These are phyloP conservation scores for Synchiropus splendidus DNA, from an alignment of 2,113 vertebrate genomes.

Conservation along the genomic window DNA sequence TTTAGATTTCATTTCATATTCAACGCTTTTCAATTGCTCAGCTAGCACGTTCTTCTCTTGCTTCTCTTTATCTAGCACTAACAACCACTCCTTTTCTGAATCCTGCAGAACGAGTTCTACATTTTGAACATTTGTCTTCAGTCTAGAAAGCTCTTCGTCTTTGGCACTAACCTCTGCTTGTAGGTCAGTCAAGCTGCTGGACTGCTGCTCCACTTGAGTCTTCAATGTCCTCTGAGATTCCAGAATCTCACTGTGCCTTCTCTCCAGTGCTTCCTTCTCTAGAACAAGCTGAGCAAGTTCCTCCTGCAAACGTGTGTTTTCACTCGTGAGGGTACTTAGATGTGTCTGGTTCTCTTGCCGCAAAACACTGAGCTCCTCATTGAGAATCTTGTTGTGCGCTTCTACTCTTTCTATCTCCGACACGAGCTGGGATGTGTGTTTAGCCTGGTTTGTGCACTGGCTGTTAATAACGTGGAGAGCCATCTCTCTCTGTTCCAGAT, in stretches of 20 bases:
- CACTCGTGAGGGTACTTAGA: conserved; percentile 43
- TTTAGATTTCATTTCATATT: conserved; percentile 68
- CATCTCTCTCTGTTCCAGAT: conserved; percentile 68
- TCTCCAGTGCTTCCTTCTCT: conserved; percentile 63
- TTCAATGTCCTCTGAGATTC: conserved; percentile 53
- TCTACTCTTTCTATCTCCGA: conserved; percentile 58
- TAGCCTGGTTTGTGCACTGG: conserved; percentile 64
- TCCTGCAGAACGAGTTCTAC: conserved; percentile 70
- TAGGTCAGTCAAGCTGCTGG: conserved; percentile 62
- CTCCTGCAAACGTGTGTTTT: conserved; percentile 57
- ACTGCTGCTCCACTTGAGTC: conserved; percentile 59
- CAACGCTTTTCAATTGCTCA: conserved; percentile 62
- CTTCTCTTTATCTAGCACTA: conserved; percentile 66
- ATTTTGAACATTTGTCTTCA: conserved; percentile 63
- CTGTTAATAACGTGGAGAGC: conserved; percentile 65
- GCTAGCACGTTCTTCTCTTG: conserved; percentile 62
- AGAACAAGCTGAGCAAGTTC: conserved; percentile 46
- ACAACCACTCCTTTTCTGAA: conserved; percentile 73
- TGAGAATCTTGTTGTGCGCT: conserved; percentile 60
- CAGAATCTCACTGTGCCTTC: conserved; percentile 29
- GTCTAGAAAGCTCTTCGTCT: conserved; percentile 62
- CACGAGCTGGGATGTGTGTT: conserved; percentile 51
- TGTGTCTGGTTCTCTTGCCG: conserved; percentile 48
- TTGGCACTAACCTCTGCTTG: conserved; percentile 82
- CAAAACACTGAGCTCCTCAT: conserved; percentile 17